These are phyloP conservation scores for Armadillidium nasatum DNA, from an alignment of 1,140 invertebrate species.

Conservation along the genomic window DNA sequence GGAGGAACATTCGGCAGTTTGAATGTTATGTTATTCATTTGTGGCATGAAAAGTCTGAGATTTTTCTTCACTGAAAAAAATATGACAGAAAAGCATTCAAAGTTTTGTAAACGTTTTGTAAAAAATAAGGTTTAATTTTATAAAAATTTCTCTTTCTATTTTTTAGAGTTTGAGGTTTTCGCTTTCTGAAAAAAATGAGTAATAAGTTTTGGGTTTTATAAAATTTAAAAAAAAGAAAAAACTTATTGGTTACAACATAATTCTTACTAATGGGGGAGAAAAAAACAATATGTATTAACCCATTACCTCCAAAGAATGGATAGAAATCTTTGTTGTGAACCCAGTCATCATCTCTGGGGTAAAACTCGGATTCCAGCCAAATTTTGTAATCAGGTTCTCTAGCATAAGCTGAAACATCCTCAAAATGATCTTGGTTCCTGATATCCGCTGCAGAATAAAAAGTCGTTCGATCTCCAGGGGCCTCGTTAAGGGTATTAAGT, in stretches of 20 bases:
- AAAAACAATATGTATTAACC: neutral
- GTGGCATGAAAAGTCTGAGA: conserved; percentile 60
- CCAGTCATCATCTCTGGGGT: conserved; percentile 69
- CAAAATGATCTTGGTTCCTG: conserved; percentile 51
- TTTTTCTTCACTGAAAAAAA: conserved; percentile 42
- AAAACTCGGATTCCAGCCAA: conserved; percentile 81
- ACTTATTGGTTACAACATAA: too few relatives aligned
- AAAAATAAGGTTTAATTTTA: too few relatives aligned
- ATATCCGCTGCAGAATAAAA: conserved; percentile 66
- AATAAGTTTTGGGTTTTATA: too few relatives aligned
- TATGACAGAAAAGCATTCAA: too few relatives aligned
- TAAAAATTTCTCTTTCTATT: too few relatives aligned
- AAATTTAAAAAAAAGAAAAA: too few relatives aligned
- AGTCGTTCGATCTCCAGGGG: conserved; percentile 58
- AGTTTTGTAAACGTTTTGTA: too few relatives aligned
- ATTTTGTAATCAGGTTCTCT: conserved; percentile 62
- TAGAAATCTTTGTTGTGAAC: conserved; percentile 69
- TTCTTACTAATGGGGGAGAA: too few relatives aligned
- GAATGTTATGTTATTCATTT: conserved; percentile 80
- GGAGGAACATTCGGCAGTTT: conserved; percentile 68
- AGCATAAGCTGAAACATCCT: conserved; percentile 55
- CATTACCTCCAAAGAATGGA: conserved; percentile 54
- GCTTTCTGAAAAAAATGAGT: too few relatives aligned
- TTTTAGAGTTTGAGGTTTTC: too few relatives aligned
- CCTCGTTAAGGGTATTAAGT: conserved; percentile 73